Evolutionary conservation across 92 coral and sea anemone species (phyloP), one percentile per base, ranked within the genome.

Genomic region (Siderastrea radians): DNA sequence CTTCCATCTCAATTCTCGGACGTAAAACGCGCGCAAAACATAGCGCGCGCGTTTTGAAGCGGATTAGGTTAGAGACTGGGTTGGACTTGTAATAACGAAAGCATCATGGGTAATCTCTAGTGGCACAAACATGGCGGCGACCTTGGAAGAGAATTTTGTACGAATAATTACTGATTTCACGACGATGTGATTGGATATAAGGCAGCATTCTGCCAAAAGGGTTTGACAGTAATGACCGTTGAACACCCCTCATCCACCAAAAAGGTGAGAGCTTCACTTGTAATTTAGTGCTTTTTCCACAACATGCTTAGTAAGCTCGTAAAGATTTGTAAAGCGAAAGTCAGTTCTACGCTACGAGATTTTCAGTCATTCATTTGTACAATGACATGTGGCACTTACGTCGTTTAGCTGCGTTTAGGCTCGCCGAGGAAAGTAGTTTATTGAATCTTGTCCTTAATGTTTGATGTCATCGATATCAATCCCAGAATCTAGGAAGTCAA

Each of bases 161-260:
- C 76, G 38, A 47, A 17, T 26, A 84, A 49, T 50, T n/a, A 12
- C 1, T 52, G 15, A 10, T 62, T 61, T 61, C 64, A 60, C 70
- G 45, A 59, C 57, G 13, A 82, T 84, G 87, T 84, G 80, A 84
- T 52, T 73, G 47, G 80, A 6, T 51, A 52, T 63, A 74, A 49
- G 87, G 87, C 84, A 90, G 93, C 90, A 49, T 80, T 85, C 81
- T 86, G 80, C 85, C 87, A 80, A 69, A n/a, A 68, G 59, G 50
- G 15, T 82, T 67, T 81, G 82, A 80, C 64, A 92, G 86, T 82
- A 62, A 95, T 95, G 98, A 92, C 90, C 64, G 92, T 84, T 81
- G 94, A 95, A 79, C 94, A 90, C 77, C 91, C 92, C 49, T 85
- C 85, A 60, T 88, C 92, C 67, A 80, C 85, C 83, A 91, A 93